Evolutionary conservation across 2,797 vertebrate species (phyloP).

Genomic region (Chiroxiphia lanceolata): DNA sequence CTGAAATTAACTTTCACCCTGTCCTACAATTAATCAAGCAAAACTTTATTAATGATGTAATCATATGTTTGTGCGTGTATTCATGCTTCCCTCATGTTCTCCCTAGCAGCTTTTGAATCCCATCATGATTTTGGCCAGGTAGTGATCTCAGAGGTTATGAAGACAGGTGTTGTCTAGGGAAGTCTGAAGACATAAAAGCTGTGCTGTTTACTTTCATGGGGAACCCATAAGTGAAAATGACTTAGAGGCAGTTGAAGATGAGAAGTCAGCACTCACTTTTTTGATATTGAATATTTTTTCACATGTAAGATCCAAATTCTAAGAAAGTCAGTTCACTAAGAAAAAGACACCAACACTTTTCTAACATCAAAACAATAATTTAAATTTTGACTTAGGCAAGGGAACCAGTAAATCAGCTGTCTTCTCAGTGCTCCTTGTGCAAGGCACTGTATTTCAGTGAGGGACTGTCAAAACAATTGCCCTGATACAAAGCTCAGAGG

Average conservation of each 20-base stretch:
- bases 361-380: background rate
- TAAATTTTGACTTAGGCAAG: background rate
- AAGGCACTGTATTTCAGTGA: background rate
- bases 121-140: background rate
- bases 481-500: background rate
- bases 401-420: background rate
- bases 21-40: background rate
- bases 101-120: background rate
- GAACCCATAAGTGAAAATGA: background rate
- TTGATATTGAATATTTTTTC: background rate
- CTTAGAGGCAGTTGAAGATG: background rate
- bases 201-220: background rate
- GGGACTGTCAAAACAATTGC: background rate
- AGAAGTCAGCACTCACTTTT: background rate
- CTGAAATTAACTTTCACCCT: background rate
- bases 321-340: background rate
- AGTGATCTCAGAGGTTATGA: background rate
- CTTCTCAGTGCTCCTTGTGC: background rate
- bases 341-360: background rate
- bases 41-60: background rate
- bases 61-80: background rate
- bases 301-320: background rate
- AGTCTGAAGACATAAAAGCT: background rate
- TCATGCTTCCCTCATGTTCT: background rate
- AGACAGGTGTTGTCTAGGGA: background rate